Conservation (phyloP, 2,888 invertebrate species). For the Lepidocyrtoides sp. region DNA sequence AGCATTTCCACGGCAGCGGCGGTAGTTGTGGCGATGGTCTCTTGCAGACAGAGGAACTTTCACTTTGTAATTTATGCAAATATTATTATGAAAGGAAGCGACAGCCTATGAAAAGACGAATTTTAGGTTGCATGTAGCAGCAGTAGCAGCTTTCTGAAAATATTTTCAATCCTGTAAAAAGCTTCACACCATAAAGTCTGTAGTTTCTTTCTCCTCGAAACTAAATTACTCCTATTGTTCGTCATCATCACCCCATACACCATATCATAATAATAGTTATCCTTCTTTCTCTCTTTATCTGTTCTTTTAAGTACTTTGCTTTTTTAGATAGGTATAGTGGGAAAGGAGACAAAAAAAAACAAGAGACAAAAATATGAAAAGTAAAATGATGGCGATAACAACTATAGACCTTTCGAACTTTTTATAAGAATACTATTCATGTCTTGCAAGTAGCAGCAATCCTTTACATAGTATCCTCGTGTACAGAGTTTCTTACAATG, state of each 20-base stretch:
- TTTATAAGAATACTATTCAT: neutral
- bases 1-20: too few species aligned
- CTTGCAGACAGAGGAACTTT: too few species aligned
- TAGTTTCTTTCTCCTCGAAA: neutral
- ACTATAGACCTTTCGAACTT: neutral
- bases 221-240: conserved; percentile 26
- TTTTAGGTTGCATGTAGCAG: too few species aligned
- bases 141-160: too few species aligned
- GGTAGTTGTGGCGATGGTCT: too few species aligned
- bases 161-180: too few species aligned
- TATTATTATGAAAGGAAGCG: conserved; percentile 24
- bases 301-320: neutral
- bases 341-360: neutral
- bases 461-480: neutral
- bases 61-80: conserved; percentile 37
- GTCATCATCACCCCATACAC: neutral
- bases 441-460: neutral
- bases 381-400: neutral
- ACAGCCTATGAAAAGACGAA: neutral
- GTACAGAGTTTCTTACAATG: neutral
- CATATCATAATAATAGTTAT: neutral
- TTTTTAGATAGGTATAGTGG: neutral
- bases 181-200: neutral
- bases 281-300: neutral
- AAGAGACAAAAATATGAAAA: neutral